Conservation (phyloP, 2,888 invertebrate genomes). For the Lydus trimaculatus region DNA sequence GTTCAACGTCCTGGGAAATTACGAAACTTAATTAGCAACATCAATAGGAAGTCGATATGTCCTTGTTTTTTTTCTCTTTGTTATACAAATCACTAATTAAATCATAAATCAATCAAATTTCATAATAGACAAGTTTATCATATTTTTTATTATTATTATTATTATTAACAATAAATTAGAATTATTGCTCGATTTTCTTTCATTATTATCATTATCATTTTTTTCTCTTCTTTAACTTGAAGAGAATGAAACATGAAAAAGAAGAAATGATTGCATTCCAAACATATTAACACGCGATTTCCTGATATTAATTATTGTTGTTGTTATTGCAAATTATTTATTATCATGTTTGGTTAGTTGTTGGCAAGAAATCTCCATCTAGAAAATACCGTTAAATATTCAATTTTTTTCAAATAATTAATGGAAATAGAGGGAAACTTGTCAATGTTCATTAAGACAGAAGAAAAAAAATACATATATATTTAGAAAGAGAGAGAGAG, state of each 20-base stretch:
- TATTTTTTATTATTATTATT: neutral
- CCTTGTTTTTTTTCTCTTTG: neutral
- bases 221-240: conserved; percentile 15
- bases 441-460: conserved; percentile 1
- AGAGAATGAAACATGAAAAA: neutral
- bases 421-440: neutral
- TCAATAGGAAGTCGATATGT: neutral
- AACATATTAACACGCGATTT: conserved; percentile 28
- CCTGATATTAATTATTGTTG: conserved; percentile 33
- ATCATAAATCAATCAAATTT: neutral
- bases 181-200: neutral
- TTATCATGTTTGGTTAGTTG: conserved; percentile 23
- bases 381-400: conserved; percentile 3
- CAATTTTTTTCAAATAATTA: neutral
- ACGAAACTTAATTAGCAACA: conserved; percentile 15
- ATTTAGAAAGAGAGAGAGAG: neutral
- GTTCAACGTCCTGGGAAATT: conserved; percentile 32
- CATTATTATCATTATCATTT: neutral
- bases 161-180: neutral
- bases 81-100: neutral
- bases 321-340: conserved; percentile 23
- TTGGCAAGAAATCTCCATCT: neutral
- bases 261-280: conserved; percentile 23
- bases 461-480: too few relatives aligned
- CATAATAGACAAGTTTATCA: neutral